Evolutionary conservation across 2,888 invertebrate species (phyloP).

Genomic region (Eledona agricola): DNA sequence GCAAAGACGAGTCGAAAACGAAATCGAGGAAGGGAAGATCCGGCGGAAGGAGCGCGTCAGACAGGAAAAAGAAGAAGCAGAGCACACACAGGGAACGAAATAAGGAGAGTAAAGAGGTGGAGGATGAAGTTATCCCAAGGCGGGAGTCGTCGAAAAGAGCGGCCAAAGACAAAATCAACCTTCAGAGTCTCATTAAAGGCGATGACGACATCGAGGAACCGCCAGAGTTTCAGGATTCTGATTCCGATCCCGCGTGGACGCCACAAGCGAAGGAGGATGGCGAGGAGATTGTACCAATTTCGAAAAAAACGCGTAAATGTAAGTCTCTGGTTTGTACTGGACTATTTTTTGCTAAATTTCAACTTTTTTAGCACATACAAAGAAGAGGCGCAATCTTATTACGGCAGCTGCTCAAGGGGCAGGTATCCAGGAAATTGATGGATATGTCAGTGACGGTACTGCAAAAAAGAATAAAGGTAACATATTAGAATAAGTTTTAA

Average conservation of each 20-base stretch:
- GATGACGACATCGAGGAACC: slow-evolving; percentile 68
- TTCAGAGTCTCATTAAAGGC: slow-evolving; percentile 65
- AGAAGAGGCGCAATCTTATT: slow-evolving; percentile 52
- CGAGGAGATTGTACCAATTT: slow-evolving; percentile 54
- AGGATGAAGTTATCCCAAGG: slow-evolving; percentile 66
- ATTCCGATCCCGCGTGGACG: slow-evolving; percentile 81
- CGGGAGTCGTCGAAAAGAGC: slow-evolving; percentile 72
- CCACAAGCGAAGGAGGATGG: slow-evolving; percentile 67
- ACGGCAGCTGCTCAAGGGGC: slow-evolving; percentile 66
- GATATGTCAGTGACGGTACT: slow-evolving; percentile 62
- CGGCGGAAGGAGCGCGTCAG: slow-evolving; percentile 12
- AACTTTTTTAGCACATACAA: slow-evolving; percentile 35
- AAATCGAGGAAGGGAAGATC: slow-evolving; percentile 16
- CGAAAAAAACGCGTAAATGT: slow-evolving; percentile 37
- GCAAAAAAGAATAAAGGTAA: slow-evolving; percentile 45
- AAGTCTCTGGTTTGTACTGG: too few relatives aligned
- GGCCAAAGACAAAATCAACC: slow-evolving; percentile 72
- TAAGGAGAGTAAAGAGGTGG: slow-evolving; percentile 65
- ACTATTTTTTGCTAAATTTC: too few relatives aligned
- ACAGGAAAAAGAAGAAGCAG: slow-evolving; percentile 47
- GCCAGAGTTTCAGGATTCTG: slow-evolving; percentile 67
- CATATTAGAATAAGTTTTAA: too few relatives aligned
- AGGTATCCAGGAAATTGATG: slow-evolving; percentile 68
- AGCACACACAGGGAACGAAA: slow-evolving; percentile 42
- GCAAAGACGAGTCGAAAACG: slow-evolving; percentile 44